Evolutionary conservation across 2,888 invertebrate genomes (phyloP).

Genomic region (Stenodera caucasica): DNA sequence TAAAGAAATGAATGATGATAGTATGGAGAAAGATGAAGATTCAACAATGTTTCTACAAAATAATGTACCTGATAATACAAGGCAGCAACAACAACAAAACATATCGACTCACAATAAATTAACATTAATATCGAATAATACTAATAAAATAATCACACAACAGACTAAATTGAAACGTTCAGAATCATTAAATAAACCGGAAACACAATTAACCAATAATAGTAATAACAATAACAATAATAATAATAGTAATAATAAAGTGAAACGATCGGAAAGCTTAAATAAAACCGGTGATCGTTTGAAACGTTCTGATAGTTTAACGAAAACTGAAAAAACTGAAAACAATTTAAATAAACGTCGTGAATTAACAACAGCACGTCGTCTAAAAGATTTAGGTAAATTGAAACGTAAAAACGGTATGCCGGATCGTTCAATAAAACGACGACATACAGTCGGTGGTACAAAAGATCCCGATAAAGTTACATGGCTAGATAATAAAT

Average conservation of each 20-base stretch:
- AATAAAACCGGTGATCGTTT: constrained; percentile 59
- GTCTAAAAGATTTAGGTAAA: constrained; percentile 62
- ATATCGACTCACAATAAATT: constrained; percentile 41
- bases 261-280: constrained; percentile 65
- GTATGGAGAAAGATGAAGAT: constrained; percentile 56
- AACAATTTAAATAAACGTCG: constrained; percentile 76
- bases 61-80: constrained; percentile 52
- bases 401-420: constrained; percentile 75
- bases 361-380: constrained; percentile 57
- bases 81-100: constrained; percentile 39
- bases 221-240: too few relatives aligned
- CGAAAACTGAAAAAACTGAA: constrained; percentile 76
- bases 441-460: constrained; percentile 90
- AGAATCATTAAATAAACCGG: constrained; percentile 65
- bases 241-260: constrained; percentile 55
- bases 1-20: constrained; percentile 54
- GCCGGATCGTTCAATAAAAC: constrained; percentile 81
- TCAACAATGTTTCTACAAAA: constrained; percentile 46
- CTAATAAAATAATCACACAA: too few relatives aligned
- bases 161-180: constrained; percentile 63
- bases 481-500: constrained; percentile 60
- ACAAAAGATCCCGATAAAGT: constrained; percentile 82
- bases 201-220: too few relatives aligned
- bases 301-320: constrained; percentile 66
- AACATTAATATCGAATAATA: constrained; percentile 30